These are phyloP conservation scores for Euleptes europaea DNA, from an alignment of 2,113 vertebrate species.

Conservation along the genomic window DNA sequence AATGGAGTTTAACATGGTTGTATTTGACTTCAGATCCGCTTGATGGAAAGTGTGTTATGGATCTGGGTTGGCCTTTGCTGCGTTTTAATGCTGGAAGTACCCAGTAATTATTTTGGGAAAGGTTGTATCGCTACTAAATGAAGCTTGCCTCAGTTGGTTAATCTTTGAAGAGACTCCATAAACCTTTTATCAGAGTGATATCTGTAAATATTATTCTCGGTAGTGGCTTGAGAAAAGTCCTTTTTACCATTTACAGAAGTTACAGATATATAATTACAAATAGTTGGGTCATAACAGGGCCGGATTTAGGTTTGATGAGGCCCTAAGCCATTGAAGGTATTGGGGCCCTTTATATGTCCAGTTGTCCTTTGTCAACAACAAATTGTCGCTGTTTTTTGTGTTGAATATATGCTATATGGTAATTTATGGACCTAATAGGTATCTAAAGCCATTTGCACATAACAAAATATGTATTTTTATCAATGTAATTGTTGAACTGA, in stretches of 20 bases:
- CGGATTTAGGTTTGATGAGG: too few species aligned
- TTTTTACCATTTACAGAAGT: background rate
- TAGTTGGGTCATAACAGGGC: background rate
- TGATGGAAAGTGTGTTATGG: background rate
- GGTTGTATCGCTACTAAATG: background rate
- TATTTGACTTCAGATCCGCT: fast-evolving
- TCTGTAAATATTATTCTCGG: background rate
- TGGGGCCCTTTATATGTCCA: too few species aligned
- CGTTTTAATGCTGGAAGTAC: background rate
- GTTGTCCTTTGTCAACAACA: too few species aligned
- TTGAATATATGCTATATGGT: too few species aligned
- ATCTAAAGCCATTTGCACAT: too few species aligned
- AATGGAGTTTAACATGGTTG: fast-evolving
- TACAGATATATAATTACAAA: background rate
- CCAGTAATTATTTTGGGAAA: background rate
- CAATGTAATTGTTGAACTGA: too few species aligned
- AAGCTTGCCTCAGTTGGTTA: background rate
- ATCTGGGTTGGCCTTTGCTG: background rate
- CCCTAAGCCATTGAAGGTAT: too few species aligned
- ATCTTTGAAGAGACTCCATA: background rate
- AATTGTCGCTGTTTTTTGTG: too few species aligned
- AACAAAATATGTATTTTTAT: too few species aligned
- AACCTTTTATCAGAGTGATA: background rate
- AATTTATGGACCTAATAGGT: too few species aligned
- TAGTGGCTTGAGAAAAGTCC: background rate